Base-by-base conservation (phyloP, 2,888 invertebrate genomes). In the Neria commutata region DNA sequence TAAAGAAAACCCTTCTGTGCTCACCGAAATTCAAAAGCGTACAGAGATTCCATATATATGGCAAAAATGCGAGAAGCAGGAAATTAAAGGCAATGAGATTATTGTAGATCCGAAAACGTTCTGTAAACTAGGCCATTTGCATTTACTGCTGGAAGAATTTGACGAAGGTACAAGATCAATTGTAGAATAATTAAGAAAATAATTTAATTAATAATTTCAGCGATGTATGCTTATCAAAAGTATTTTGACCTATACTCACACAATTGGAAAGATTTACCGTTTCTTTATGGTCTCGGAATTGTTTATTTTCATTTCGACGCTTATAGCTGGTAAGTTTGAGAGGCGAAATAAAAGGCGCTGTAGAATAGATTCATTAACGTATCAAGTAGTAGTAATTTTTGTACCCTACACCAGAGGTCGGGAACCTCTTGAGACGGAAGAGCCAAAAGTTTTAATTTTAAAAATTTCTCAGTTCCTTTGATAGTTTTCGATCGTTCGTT, bases 281-380 rank as follows among this genome's bases (percentile, higher is more conserved):
- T 96, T 79, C 86, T 98, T 26, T 99, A 96, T 81, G 98, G 98
- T 23, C 85, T 98, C 47, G 98, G 97, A 1, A 85, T 98, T 46
- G 95, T 95, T 62, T 98, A 98, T 81, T 97, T 95, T 80, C 96
- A 98, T 82, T 98, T 91, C 84, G 95, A 95, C 79, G 91, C 94
- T 34, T 97, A 92, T 83, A 91, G 93, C 81, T 95, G 95, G 98
- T 98, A 83, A 94, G 95, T 90, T 24, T 25, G 16, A n/a, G n/a
- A 24, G n/a, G n/a, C 37, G n/a, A 37, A 37, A 11, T n/a, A 37
- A 37, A 37, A 10, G n/a, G n/a, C 37, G n/a, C n/a, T n/a, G n/a
- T n/a, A n/a, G n/a, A n/a, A n/a, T n/a, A n/a, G n/a, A n/a, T n/a
- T n/a, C n/a, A n/a, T n/a, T n/a, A n/a, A n/a, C n/a, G n/a, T n/a